Percentiles rank a stretch among this genome's conserved stretches.
Evolutionary conservation across 37 sponge, comb jelly and placozoan species (phyloP).

Genomic region (Ephydatia muelleri): DNA sequence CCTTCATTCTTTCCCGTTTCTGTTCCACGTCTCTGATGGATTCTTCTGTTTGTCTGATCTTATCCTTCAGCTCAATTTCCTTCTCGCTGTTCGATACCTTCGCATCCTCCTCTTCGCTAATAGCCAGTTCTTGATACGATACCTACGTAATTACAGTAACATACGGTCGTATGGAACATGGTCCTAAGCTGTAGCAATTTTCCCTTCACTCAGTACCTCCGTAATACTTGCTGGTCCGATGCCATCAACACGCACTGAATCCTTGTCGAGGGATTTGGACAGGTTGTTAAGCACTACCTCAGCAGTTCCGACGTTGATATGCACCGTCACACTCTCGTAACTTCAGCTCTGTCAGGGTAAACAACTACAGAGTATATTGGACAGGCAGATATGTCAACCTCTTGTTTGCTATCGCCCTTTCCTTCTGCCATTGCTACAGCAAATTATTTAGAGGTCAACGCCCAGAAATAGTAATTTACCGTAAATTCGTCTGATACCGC

Average conservation of each 20-base stretch:
- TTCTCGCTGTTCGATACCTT: slow-evolving; percentile 18
- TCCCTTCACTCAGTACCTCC: slow-evolving; percentile 23
- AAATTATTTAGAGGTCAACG: slow-evolving; percentile 46
- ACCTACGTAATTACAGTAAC: not conserved
- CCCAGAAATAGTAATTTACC: slow-evolving; percentile 62
- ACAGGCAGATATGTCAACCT: slow-evolving; percentile 40
- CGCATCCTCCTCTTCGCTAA: slow-evolving; percentile 44
- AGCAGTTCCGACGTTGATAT: slow-evolving; percentile 43
- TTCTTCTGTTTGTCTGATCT: not conserved
- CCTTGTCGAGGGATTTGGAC: slow-evolving; percentile 69
- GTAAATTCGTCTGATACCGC: slow-evolving; percentile 42
- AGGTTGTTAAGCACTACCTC: slow-evolving; percentile 67
- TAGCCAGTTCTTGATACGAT: slow-evolving; percentile 33
- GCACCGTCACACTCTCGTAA: slow-evolving; percentile 43
- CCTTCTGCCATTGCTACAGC: slow-evolving; percentile 3
- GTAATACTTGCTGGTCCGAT: slow-evolving; percentile 60
- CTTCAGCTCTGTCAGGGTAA: slow-evolving; percentile 75
- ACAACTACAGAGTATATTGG: slow-evolving; percentile 67
- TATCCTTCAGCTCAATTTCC: slow-evolving; percentile 39
- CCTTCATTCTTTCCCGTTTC: not conserved
- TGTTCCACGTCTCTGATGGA: slow-evolving; percentile 9
- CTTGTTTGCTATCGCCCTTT: slow-evolving; percentile 15
- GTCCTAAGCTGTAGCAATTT: not conserved
- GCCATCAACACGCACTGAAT: slow-evolving; percentile 73
- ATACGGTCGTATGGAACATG: not conserved